Base-by-base conservation (phyloP, 2,113 vertebrate genomes). In the Phalacrocorax carbo region DNA sequence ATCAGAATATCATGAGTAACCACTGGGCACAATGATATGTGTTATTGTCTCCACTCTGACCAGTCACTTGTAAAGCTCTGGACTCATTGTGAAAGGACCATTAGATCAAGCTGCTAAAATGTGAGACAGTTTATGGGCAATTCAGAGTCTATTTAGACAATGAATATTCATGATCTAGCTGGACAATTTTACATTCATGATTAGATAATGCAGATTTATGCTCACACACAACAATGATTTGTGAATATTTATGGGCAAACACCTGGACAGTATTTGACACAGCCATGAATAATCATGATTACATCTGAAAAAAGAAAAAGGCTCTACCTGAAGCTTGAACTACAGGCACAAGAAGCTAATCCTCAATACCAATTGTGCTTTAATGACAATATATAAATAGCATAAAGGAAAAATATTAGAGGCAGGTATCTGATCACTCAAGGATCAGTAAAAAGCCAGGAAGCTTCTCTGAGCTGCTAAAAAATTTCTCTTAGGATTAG, bases 211-310 rank as follows among this genome's bases (percentile, higher is more conserved):
- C 52, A 97, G 95, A 96, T 96, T 96, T 97, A 97, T 94, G 87
- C 85, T 86, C 64, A n/a, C 75, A 96, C 82, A 95, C 82, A 97
- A 96, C 95, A 96, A 92, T 92, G 94, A 82, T 87, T 96, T 96
- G 71, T 94, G 96, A 97, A 97, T 97, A 97, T 96, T 97, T 94
- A 97, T 96, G 83, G 84, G 30, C 3, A 5, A 96, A 88, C 96
- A 97, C 96, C 96, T 97, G 97, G 96, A 91, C 73, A 95, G 75
- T 71, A 73, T 97, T 92, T 93, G 86, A 86, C 78, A 93, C 30
- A 84, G 9, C 13, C 0, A 0, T 93, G 76, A 96, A 90, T 96
- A 93, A 92, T 95, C 81, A 93, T 95, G n/a, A 89, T 87, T 91
- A 86, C 11, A 61, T 92, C 76, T 88, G 72, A 85, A 95, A 44